phyloP scores from a whole-genome alignment of 2,113 vertebrate species.

The Micronycteris hirsuta region DNA sequence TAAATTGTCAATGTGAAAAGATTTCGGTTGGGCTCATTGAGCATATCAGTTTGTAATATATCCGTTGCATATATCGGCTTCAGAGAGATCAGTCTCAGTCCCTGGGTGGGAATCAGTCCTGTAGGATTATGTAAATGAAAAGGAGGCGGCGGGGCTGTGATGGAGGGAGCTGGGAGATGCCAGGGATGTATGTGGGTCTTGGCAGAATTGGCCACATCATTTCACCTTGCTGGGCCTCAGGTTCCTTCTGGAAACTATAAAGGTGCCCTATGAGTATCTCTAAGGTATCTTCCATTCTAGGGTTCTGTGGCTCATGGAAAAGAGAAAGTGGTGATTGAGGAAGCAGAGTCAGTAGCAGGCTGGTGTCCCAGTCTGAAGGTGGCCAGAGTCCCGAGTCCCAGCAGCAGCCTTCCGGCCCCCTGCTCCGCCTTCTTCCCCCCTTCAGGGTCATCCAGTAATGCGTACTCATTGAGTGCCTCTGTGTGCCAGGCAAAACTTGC shows the following conservation, averaged over 20 bases:
- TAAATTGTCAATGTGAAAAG: constrained; percentile 18
- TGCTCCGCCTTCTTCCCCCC: neutral
- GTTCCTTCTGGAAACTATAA: neutral
- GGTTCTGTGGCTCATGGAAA: neutral
- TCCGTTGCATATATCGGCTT: constrained; percentile 15
- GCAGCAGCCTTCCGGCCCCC: neutral
- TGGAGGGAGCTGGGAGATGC: neutral
- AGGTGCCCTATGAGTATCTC: neutral
- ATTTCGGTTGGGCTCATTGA: constrained; percentile 34
- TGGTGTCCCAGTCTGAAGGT: neutral
- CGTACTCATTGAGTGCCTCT: neutral
- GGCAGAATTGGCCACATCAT: neutral
- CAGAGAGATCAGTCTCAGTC: neutral
- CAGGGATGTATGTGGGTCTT: neutral
- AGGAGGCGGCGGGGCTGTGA: neutral
- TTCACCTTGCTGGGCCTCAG: neutral
- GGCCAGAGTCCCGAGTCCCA: neutral
- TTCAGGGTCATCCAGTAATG: neutral
- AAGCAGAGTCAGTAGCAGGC: neutral
- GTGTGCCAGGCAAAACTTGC: neutral
- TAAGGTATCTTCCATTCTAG: neutral
- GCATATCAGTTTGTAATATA: neutral
- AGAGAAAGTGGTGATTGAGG: neutral
- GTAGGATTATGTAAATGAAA: neutral
- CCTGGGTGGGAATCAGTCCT: neutral